Evolutionary conservation across 2,113 vertebrate genomes (phyloP), one percentile per base, ranked within the genome.

Genomic region (Oreocharis arfaki): DNA sequence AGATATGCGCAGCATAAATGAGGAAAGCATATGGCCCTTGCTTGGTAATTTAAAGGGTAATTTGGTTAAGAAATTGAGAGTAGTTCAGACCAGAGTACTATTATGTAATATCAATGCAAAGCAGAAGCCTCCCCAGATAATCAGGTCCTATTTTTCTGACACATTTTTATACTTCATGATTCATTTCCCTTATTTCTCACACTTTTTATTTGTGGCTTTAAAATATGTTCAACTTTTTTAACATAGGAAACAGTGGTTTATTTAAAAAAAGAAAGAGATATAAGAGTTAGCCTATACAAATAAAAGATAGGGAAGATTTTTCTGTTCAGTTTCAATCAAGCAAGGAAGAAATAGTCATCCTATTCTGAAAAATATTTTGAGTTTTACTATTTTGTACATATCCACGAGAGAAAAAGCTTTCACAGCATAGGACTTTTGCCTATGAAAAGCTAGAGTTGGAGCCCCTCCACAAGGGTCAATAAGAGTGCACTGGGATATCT

Each of bases 21-120:
- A 95, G 84, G 84, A 91, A 96, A 97, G 78, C 96, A 97, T 95
- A 96, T 97, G 95, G 88, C 94, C 56, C 91, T 92, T 96, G 64
- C 68, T 93, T 96, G 75, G 77, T 95, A 97, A 97, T 97, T 97
- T 95, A 97, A 96, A 96, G 95, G 76, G 89, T 97, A 97, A 97
- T 96, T 97, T 97, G 88, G 70, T 96, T 96, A 97, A 96, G 96
- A 95, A 91, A 95, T 87, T 81, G 94, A 95, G 89, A 96, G 70
- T 76, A 77, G 84, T 94, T 96, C 82, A 95, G 81, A 77, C 68
- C 79, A 85, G 56, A 74, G 78, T 69, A 74, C 96, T 97, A 92
- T 94, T 93, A 84, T 89, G 79, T 88, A 94, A 97, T 93, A 96
- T 94, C 90, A 89, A 87, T 95, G 96, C 94, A 96, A 88, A 97